Evolutionary conservation across 1,140 invertebrate species (phyloP).

Genomic region (Leptopilina clavipes): DNA sequence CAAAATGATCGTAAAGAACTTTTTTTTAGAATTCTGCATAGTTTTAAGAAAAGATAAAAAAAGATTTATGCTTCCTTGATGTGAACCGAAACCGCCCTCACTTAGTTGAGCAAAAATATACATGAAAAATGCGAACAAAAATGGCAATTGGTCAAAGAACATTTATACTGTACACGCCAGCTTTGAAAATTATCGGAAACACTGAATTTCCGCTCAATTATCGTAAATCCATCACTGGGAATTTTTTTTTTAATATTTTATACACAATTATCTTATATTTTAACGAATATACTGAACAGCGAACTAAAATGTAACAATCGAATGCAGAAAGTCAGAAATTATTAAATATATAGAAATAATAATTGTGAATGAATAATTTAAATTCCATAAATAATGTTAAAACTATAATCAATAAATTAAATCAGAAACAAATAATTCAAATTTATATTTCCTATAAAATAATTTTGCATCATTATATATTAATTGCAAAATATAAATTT

Average conservation of each 20-base stretch:
- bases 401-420: too few relatives aligned
- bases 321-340: too few relatives aligned
- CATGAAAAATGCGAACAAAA: slow-evolving; percentile 24
- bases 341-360: too few relatives aligned
- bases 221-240: background rate
- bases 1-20: background rate
- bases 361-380: too few relatives aligned
- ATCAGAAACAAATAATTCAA: too few relatives aligned
- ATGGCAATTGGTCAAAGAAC: background rate
- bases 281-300: too few relatives aligned
- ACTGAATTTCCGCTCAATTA: slow-evolving; percentile 15
- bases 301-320: too few relatives aligned
- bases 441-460: too few relatives aligned
- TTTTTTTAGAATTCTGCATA: background rate
- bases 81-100: background rate
- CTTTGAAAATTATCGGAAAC: slow-evolving; percentile 4
- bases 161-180: background rate
- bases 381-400: too few relatives aligned
- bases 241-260: background rate
- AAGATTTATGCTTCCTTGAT: slow-evolving; percentile 20
- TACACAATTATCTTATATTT: too few relatives aligned
- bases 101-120: slow-evolving; percentile 17
- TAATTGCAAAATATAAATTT: too few relatives aligned
- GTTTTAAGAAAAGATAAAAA: slow-evolving; percentile 28
- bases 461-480: too few relatives aligned